A percentile compares a stretch with the other conserved stretches of the same genome.
These are phyloP conservation scores for Ceratina japonica DNA, from an alignment of 1,140 invertebrate genomes.

Conservation along the genomic window DNA sequence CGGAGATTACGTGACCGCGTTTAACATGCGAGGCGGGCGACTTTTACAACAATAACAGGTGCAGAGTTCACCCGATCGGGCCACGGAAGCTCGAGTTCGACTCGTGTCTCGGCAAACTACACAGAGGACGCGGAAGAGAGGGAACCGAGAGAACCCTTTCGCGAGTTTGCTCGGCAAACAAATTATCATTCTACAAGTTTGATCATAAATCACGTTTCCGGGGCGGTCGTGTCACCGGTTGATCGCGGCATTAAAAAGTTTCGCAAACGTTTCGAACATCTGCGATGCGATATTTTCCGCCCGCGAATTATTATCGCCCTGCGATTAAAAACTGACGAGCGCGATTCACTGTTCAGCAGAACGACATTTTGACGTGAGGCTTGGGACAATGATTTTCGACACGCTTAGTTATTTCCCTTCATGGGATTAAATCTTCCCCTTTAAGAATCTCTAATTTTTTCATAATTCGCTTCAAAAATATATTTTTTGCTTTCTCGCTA, in stretches of 20 bases:
- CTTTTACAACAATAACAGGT: slow-evolving; percentile 40
- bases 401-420: too few relatives aligned
- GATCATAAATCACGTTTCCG: slow-evolving; percentile 43
- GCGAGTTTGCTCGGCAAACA: slow-evolving; percentile 41
- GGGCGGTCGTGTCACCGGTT: neutral
- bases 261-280: slow-evolving; percentile 12
- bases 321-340: too few relatives aligned
- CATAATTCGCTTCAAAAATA: too few relatives aligned
- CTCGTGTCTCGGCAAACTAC: neutral
- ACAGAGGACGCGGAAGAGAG: slow-evolving; percentile 3
- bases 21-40: neutral
- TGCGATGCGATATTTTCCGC: neutral
- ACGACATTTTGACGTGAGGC: too few relatives aligned
- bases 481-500: too few relatives aligned
- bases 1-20: slow-evolving; percentile 28
- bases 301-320: neutral
- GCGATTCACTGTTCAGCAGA: too few relatives aligned
- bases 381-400: too few relatives aligned
- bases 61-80: slow-evolving; percentile 9
- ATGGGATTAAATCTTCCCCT: too few relatives aligned
- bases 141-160: slow-evolving; percentile 28
- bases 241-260: slow-evolving; percentile 15
- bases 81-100: too few relatives aligned
- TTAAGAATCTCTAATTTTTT: too few relatives aligned
- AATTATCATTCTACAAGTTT: slow-evolving; percentile 31